phyloP scores from a whole-genome alignment of 2,797 vertebrate genomes.

The Rhyacichthys aspro region DNA sequence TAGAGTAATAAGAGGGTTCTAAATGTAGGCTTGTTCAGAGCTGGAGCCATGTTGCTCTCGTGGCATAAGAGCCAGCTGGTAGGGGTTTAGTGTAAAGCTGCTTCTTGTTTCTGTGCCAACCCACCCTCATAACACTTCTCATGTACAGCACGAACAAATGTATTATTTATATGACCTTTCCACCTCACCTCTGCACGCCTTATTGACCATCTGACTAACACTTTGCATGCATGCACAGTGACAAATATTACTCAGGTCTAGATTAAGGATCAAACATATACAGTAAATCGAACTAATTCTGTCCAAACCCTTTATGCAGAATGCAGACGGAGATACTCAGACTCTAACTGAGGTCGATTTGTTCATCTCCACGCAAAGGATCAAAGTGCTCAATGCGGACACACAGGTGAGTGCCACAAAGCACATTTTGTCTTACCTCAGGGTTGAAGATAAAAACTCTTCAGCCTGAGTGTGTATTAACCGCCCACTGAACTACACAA shows the following conservation, averaged over 20 bases:
- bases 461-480: background rate
- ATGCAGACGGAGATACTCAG: slow-evolving; percentile 90
- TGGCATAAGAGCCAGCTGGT: slow-evolving; percentile 64
- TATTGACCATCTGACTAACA: slow-evolving; percentile 40
- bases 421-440: too few relatives aligned
- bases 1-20: slow-evolving; percentile 46
- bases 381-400: slow-evolving; percentile 98
- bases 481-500: background rate
- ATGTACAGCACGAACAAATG: slow-evolving; percentile 38
- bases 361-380: slow-evolving; percentile 99
- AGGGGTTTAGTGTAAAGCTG: slow-evolving; percentile 61
- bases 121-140: slow-evolving; percentile 41
- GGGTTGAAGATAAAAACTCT: slow-evolving; percentile 12
- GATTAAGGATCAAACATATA: background rate
- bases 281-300: slow-evolving; percentile 17
- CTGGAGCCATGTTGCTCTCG: slow-evolving; percentile 33
- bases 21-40: slow-evolving; percentile 45
- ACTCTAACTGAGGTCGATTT: slow-evolving; percentile 96
- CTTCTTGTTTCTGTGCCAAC: slow-evolving; percentile 52
- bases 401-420: slow-evolving; percentile 85
- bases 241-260: background rate
- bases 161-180: slow-evolving; percentile 41
- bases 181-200: slow-evolving; percentile 45
- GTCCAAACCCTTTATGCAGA: slow-evolving; percentile 76
- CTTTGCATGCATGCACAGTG: slow-evolving; percentile 39